These are phyloP conservation scores for Ophraella communa DNA, from an alignment of 2,888 invertebrate species.

Conservation along the genomic window DNA sequence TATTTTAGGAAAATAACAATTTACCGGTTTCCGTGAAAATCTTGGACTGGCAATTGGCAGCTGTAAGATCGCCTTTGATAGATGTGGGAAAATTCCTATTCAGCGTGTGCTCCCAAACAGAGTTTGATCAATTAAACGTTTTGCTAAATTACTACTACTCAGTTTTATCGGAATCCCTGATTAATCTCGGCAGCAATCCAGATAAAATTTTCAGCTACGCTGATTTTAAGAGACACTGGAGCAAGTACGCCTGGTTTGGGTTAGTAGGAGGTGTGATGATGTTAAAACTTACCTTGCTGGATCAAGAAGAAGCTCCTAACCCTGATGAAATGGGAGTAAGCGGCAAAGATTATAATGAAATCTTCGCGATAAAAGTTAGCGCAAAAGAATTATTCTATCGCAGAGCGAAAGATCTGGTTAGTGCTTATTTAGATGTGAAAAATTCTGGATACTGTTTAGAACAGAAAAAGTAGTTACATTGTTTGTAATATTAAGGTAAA, in stretches of 20 bases:
- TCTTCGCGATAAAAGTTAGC: background rate
- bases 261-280: background rate
- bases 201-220: conserved; percentile 5
- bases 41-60: conserved; percentile 7
- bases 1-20: background rate
- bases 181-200: conserved; percentile 4
- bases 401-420: background rate
- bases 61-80: background rate
- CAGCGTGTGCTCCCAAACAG: background rate
- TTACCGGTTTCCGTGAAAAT: background rate
- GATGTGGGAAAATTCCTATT: background rate
- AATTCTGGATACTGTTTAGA: background rate
- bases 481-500: too few species aligned
- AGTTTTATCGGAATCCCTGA: background rate
- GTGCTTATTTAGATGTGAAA: background rate
- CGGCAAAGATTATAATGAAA: background rate
- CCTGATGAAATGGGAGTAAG: background rate
- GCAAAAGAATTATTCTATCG: background rate
- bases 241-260: background rate
- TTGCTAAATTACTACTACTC: background rate
- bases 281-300: background rate
- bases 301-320: background rate
- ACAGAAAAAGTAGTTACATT: too few species aligned
- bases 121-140: background rate
- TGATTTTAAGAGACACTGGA: conserved; percentile 8